These are phyloP conservation scores for Agrotis puta DNA, from an alignment of 2,888 invertebrate genomes.

Conservation along the genomic window DNA sequence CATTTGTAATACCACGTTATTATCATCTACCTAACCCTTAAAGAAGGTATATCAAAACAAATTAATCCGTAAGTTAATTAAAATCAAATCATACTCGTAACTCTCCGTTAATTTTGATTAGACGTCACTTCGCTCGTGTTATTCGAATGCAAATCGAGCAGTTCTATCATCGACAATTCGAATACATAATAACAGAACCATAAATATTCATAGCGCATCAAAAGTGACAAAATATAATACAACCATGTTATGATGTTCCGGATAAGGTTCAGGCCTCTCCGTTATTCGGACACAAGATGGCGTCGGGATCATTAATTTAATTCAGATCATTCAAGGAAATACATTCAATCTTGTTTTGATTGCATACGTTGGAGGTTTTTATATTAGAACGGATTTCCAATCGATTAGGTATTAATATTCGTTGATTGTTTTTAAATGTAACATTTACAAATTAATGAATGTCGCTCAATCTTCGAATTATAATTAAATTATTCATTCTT, in stretches of 20 bases:
- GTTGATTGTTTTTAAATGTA: constrained; percentile 49
- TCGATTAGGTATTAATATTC: constrained; percentile 20
- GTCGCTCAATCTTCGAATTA: constrained; percentile 17
- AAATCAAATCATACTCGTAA: constrained; percentile 47
- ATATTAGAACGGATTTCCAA: constrained; percentile 36
- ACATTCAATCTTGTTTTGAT: constrained; percentile 43
- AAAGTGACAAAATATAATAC: constrained; percentile 58
- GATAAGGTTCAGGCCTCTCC: constrained; percentile 1
- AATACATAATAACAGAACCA: constrained; percentile 53
- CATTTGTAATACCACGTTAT: background rate
- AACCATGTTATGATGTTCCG: constrained; percentile 30
- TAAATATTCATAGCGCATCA: constrained; percentile 52
- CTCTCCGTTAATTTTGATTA: constrained; percentile 42
- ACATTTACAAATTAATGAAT: constrained; percentile 39
- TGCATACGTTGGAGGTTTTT: constrained; percentile 14
- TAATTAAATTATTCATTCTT: constrained; percentile 17
- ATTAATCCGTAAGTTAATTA: constrained; percentile 33
- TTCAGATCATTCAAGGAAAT: constrained; percentile 48
- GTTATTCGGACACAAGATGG: background rate
- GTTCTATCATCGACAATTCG: constrained; percentile 48
- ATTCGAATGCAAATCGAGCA: constrained; percentile 59
- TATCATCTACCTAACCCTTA: background rate
- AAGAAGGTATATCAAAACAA: background rate
- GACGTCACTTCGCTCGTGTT: constrained; percentile 34
- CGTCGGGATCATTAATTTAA: constrained; percentile 25